phyloP scores from a whole-genome alignment of 2,888 invertebrate genomes.

The Athalia circularis region DNA sequence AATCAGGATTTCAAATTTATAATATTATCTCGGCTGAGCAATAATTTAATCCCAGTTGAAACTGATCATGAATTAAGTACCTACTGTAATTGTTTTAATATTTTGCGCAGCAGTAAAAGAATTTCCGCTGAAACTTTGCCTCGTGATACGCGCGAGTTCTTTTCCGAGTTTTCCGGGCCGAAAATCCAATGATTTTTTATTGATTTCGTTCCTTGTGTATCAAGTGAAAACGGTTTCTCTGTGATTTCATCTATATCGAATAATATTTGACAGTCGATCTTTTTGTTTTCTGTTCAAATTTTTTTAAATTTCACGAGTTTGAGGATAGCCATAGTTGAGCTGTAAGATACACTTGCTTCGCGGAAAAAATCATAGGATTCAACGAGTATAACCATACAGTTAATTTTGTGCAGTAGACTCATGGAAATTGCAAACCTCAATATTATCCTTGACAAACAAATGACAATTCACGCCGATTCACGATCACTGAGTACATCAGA shows the following conservation, averaged over 20 bases:
- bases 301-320: background rate
- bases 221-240: conserved; percentile 10
- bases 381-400: background rate
- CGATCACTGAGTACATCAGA: conserved; percentile 33
- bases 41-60: too few relatives aligned
- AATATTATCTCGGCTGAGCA: too few relatives aligned
- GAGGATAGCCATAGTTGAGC: conserved; percentile 22
- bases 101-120: too few relatives aligned
- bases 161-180: conserved; percentile 11
- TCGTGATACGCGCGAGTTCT: conserved; percentile 17
- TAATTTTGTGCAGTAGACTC: background rate
- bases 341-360: conserved; percentile 17
- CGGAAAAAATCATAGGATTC: background rate
- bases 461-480: conserved; percentile 43
- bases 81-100: too few relatives aligned
- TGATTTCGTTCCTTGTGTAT: background rate
- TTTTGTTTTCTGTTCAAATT: background rate
- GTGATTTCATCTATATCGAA: conserved; percentile 2
- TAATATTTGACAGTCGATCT: background rate
- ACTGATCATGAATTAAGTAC: too few relatives aligned
- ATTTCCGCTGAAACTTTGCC: background rate
- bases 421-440: conserved; percentile 10
- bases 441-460: conserved; percentile 32
- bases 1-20: too few relatives aligned
- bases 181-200: conserved; percentile 8